Base-by-base conservation (phyloP, 2,888 invertebrate species). In the Dicyrtomina minuta region DNA sequence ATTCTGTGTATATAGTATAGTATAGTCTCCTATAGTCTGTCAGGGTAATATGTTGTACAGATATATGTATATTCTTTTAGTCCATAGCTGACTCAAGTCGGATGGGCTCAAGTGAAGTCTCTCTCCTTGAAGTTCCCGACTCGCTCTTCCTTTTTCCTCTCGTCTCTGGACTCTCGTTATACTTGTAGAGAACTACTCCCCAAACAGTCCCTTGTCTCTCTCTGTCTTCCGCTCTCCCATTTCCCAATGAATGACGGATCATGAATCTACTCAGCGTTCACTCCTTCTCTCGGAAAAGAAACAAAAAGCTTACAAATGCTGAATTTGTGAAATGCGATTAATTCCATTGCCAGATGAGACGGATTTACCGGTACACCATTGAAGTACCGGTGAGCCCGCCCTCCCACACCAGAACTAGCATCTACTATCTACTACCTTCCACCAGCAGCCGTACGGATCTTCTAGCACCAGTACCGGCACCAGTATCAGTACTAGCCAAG, bases 271-370 rank as follows among this genome's bases (percentile, higher is more conserved):
- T n/a, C n/a, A 13, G 13, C n/a, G 17, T 61, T 61, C 27, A 27
- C 61, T 64, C 64, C 51, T 64, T 49, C 64, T 10, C 49, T 10
- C 49, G 49, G 22, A 41, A 13, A 41, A 41, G 33, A 33, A 26
- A 64, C 33, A 64, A 64, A 64, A 64, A 64, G 64, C 64, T 64
- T 64, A 64, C 46, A 33, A 39, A 51, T 27, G 64, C 64, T 64
- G 51, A 64, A 51, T 64, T 64, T n/a, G 46, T 46, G 26, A 51
- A 55, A 59, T 60, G 49, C 55, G 70, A 70, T 70, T 70, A 70
- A 70, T 70, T 66, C 70, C 64, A 33, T 64, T 64, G 66, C 70
- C 70, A 70, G 70, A 66, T 70, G 70, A 70, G 70, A 70, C 70
- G 70, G 70, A 70, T 70, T 70, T 61, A 55, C 66, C 64, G 20